These are phyloP conservation scores for Sebastes minor DNA, from an alignment of 2,797 vertebrate genomes.

Conservation along the genomic window DNA sequence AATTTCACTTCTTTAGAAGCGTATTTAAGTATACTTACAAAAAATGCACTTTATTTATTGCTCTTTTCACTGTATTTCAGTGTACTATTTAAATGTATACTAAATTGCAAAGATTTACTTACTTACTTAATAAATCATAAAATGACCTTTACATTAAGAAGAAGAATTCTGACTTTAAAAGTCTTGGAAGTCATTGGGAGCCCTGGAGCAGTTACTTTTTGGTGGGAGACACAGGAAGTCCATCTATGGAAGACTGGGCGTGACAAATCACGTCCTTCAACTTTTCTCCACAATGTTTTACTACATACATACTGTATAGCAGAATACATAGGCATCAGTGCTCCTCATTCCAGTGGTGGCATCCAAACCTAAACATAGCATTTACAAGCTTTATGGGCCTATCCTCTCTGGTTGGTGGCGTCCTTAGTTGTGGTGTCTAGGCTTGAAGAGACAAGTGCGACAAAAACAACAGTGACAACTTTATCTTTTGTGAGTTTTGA, in stretches of 20 bases:
- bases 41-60: no score
- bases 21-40: no score
- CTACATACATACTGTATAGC: neutral
- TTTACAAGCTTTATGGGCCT: neutral
- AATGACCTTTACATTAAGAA: no score
- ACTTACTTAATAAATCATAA: no score
- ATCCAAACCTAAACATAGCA: conserved; percentile 19
- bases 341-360: neutral
- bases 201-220: neutral
- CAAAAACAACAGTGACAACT: conserved; percentile 11
- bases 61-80: no score
- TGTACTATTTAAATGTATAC: no score
- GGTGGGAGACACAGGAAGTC: neutral
- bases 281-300: neutral
- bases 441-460: neutral
- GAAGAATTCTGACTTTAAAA: neutral
- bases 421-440: conserved; percentile 7
- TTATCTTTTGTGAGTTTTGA: neutral
- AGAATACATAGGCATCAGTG: neutral
- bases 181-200: neutral
- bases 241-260: neutral
- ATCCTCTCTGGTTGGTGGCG: neutral
- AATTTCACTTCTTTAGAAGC: no score
- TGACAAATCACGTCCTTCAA: neutral
- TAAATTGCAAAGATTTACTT: no score